Evolutionary conservation across 2,797 vertebrate genomes (phyloP).

Genomic region (Oophaga sylvatica): DNA sequence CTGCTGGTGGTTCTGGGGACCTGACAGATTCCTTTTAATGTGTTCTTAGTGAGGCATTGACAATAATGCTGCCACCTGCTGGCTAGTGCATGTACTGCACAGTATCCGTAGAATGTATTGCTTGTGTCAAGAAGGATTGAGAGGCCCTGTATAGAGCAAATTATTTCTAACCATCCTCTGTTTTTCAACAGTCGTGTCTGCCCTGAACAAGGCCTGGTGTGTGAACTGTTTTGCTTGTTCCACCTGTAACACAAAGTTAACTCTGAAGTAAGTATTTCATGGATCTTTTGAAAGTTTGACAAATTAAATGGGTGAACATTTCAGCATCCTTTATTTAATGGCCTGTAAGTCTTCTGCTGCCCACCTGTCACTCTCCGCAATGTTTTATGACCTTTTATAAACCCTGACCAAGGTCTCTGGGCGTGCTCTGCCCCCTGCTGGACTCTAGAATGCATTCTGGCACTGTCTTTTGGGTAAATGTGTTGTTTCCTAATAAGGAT

Average conservation of each 20-base stretch:
- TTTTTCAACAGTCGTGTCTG: constrained; percentile 87
- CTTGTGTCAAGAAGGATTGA: not conserved
- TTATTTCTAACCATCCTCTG: not conserved
- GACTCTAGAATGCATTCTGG: not conserved
- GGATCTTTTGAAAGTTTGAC: no score
- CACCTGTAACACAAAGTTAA: constrained; percentile 97
- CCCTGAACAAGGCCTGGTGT: constrained; percentile 98
- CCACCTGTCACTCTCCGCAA: no score
- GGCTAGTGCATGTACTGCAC: not conserved
- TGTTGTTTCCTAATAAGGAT: not conserved
- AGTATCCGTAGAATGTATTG: not conserved
- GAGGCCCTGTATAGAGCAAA: not conserved
- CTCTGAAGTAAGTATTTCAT: constrained; percentile 91
- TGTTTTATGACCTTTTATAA: not conserved
- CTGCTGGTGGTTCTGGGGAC: no score
- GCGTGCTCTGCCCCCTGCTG: not conserved
- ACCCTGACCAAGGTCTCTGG: not conserved
- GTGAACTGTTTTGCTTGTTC: constrained; percentile 98
- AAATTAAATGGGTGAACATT: no score
- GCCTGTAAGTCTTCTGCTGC: no score
- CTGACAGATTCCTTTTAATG: no score
- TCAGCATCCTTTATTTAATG: no score
- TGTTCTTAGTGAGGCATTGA: not conserved
- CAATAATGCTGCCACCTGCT: not conserved
- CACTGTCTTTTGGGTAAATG: not conserved